Conservation (phyloP, 2,888 invertebrate genomes). For the Ceriagrion tenellum region DNA sequence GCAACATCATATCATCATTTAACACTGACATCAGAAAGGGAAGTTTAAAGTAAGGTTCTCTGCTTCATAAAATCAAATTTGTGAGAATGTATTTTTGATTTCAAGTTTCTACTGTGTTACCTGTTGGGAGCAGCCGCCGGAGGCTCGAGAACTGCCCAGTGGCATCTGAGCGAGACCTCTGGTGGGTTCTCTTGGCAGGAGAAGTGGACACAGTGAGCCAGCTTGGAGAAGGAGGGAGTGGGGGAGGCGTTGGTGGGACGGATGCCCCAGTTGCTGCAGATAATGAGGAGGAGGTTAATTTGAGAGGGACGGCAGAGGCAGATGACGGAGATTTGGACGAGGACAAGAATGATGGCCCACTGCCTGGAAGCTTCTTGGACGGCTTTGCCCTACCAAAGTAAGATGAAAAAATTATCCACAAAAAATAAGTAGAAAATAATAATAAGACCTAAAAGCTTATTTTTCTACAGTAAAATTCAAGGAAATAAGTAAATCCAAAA, state of each 20-base stretch:
- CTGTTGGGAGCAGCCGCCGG: conserved; percentile 51
- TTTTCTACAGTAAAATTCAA: background rate
- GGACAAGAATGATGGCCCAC: conserved; percentile 71
- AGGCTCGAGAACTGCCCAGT: conserved; percentile 74
- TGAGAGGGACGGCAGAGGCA: conserved; percentile 75
- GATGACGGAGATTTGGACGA: conserved; percentile 71
- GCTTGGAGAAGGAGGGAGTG: conserved; percentile 53
- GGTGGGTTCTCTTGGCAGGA: conserved; percentile 87
- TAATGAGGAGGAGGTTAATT: conserved; percentile 37
- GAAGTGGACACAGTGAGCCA: conserved; percentile 75
- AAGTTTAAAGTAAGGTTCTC: too few relatives aligned
- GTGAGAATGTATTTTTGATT: too few relatives aligned
- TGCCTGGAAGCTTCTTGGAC: conserved; percentile 73
- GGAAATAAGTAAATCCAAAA: too few relatives aligned
- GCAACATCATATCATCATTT: too few relatives aligned
- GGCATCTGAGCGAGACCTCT: conserved; percentile 85
- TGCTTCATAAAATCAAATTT: too few relatives aligned
- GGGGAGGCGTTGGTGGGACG: conserved; percentile 73
- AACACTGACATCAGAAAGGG: too few relatives aligned
- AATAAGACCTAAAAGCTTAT: background rate
- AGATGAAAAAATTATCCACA: conserved; percentile 42
- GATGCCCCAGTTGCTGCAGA: background rate
- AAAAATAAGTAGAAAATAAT: background rate
- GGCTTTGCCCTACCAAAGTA: conserved; percentile 74
- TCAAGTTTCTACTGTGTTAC: background rate